Evolutionary conservation across 1,140 invertebrate species (phyloP), one percentile per base, ranked within the genome.

Genomic region (Coptotermes formosanus): DNA sequence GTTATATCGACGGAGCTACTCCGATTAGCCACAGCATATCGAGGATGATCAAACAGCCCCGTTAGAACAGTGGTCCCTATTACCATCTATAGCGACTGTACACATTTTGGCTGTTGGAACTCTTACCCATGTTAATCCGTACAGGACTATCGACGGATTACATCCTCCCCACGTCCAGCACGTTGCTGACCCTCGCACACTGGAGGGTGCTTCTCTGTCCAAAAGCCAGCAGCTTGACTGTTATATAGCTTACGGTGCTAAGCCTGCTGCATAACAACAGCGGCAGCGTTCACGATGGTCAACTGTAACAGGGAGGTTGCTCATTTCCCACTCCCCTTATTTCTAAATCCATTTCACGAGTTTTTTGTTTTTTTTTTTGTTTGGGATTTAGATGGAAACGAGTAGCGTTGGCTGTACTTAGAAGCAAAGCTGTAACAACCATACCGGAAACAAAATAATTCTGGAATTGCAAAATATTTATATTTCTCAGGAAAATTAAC

Each of bases 131-230:
- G 64, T 30, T 69, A 69, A 69, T 69, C 64, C 64, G 21, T 30
- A n/a, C 23, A 69, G 64, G 64, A 69, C n/a, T 69, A 69, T 69
- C 64, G 25, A 69, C 64, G 64, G 64, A 69, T 69, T 69, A 69
- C 64, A n/a, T 69, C 64, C 64, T 69, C 52, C 52, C 59, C 59
- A n/a, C 25, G 64, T 69, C 64, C 64, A 30, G n/a, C 25, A n/a
- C n/a, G 64, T 30, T 30, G 64, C 64, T 69, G 25, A 64, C 64
- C 64, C 64, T 69, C 64, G 64, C 3, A 12, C 9, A 55, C 3
- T 25, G n/a, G 3, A 7, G 64, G 12, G 25, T 69, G 4, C 12
- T 12, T 69, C 25, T 69, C 52, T 55, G 9, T 55, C 52, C 52
- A 69, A 69, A 69, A n/a, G 64, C 64, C 64, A 69, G 12, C 64